phyloP scores from a whole-genome alignment of 2,888 invertebrate species.

The Erebia epiphron region DNA sequence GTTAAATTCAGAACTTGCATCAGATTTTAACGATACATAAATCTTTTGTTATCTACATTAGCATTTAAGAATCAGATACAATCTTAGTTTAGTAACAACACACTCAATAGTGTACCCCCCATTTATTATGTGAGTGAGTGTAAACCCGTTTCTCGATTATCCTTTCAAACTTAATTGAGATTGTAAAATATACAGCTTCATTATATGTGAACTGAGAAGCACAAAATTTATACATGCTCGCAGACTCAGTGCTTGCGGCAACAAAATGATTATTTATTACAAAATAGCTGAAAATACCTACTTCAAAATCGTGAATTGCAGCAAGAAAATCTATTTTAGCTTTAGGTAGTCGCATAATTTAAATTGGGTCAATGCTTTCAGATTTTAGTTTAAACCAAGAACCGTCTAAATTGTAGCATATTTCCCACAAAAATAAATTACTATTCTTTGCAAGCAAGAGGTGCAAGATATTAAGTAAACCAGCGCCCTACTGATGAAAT shows the following conservation, averaged over 20 bases:
- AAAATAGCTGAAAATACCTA: constrained; percentile 3
- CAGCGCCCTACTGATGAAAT: no score
- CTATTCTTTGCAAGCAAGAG: no score
- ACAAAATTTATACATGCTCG: constrained; percentile 9
- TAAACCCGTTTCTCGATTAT: constrained; percentile 25
- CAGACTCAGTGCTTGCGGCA: neutral
- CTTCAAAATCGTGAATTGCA: constrained; percentile 7
- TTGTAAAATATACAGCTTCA: constrained; percentile 28
- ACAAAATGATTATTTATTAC: constrained; percentile 6
- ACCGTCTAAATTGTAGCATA: no score
- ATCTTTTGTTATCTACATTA: constrained; percentile 40
- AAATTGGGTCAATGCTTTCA: constrained; percentile 1
- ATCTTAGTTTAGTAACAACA: constrained; percentile 35
- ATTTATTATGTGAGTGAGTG: constrained; percentile 30
- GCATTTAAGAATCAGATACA: constrained; percentile 37
- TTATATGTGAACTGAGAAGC: constrained; percentile 20
- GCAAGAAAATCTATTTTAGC: constrained; percentile 6
- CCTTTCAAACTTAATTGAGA: constrained; percentile 26
- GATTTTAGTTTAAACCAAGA: neutral
- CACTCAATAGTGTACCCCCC: constrained; percentile 28
- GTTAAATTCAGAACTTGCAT: constrained; percentile 29
- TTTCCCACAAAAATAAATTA: no score
- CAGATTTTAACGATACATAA: constrained; percentile 33
- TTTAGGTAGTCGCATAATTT: neutral
- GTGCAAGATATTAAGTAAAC: no score